These are phyloP conservation scores for Drosophila kohkoa DNA, from an alignment of 1,140 invertebrate species.

Conservation along the genomic window DNA sequence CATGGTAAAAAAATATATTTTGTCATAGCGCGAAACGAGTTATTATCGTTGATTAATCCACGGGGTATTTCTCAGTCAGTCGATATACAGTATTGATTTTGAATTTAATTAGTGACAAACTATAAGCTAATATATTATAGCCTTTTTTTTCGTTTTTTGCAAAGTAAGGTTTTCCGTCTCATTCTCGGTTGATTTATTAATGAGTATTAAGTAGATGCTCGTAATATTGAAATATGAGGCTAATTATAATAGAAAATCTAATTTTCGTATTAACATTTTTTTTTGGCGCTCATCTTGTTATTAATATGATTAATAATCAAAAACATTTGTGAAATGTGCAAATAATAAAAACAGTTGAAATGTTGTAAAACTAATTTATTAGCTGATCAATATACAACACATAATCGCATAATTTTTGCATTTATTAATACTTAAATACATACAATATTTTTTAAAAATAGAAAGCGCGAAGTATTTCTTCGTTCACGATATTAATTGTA, in stretches of 20 bases:
- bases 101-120: conserved; percentile 27
- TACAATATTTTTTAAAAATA: neutral
- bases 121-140: conserved; percentile 24
- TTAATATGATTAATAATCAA: conserved; percentile 1
- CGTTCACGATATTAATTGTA: neutral
- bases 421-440: neutral
- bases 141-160: conserved; percentile 14
- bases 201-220: conserved; percentile 10
- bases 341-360: conserved; percentile 10
- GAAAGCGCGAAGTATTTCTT: neutral
- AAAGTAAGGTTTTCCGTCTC: conserved; percentile 8
- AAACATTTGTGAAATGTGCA: neutral
- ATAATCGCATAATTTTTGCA: conserved; percentile 1
- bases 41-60: neutral
- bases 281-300: neutral
- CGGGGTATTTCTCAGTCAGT: neutral
- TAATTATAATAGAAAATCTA: conserved; percentile 18
- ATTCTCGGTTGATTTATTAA: conserved; percentile 29
- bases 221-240: neutral
- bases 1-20: too few species aligned
- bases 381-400: conserved; percentile 2
- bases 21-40: too few species aligned
- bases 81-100: neutral
- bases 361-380: conserved; percentile 12
- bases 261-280: conserved; percentile 5